Percentiles rank a stretch among this genome's conserved stretches.
Evolutionary conservation across 2,797 vertebrate genomes (phyloP).

Genomic region (Sebastes variabilis): DNA sequence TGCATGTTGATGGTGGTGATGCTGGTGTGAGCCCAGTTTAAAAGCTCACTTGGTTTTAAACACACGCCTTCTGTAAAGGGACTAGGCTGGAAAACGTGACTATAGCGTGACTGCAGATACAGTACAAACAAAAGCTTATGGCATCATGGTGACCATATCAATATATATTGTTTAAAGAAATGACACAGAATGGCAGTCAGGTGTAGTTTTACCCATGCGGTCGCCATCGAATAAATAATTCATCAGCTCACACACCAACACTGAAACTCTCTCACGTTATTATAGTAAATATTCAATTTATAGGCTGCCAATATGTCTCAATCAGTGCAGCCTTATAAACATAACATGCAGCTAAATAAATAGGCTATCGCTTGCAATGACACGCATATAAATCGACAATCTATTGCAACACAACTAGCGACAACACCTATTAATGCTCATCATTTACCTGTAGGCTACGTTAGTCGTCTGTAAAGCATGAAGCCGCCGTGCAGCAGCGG

Average conservation of each 20-base stretch:
- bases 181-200: conserved; percentile 43
- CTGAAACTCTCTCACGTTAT: conserved; percentile 4
- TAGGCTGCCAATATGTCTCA: conserved; percentile 11
- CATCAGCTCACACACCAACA: conserved; percentile 8
- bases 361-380: conserved; percentile 8
- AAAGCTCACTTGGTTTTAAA: not conserved
- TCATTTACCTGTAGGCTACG: conserved; percentile 74
- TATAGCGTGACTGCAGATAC: conserved; percentile 19
- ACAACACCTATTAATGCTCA: not conserved
- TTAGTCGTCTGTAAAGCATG: conserved; percentile 70
- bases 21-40: not conserved
- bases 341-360: conserved; percentile 24
- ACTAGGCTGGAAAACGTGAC: conserved; percentile 15
- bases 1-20: not conserved
- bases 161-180: conserved; percentile 1
- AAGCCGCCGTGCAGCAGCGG: conserved; percentile 49
- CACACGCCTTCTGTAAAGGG: not conserved
- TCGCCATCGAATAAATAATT: conserved; percentile 46
- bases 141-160: conserved; percentile 1
- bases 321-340: conserved; percentile 10
- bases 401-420: not conserved
- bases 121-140: conserved; percentile 8
- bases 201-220: conserved; percentile 57
- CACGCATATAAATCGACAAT: not conserved
- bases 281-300: conserved; percentile 33